Percentiles rank a stretch among this genome's conserved stretches.
phyloP scores from a whole-genome alignment of 2,797 vertebrate genomes.

The Xerus rutilus region DNA sequence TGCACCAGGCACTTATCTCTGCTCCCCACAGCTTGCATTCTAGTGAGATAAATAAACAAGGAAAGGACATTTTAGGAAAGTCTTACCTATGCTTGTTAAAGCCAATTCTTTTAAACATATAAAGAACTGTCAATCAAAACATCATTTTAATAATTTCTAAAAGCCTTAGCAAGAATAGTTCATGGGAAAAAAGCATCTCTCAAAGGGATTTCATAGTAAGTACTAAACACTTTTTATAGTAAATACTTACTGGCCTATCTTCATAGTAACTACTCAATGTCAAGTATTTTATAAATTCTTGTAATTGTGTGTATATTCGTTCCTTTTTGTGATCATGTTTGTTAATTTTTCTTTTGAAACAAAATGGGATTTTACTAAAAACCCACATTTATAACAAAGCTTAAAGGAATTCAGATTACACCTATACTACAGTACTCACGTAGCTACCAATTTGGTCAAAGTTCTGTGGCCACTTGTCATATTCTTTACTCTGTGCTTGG shows the following conservation, averaged over 20 bases:
- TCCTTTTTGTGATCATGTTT: not conserved
- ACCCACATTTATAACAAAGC: not conserved
- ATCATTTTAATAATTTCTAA: not conserved
- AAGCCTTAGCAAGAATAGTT: not conserved
- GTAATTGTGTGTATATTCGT: not conserved
- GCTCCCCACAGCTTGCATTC: not conserved
- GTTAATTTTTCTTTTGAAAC: not conserved
- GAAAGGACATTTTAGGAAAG: not conserved
- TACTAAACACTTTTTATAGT: too few species aligned
- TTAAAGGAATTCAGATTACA: not conserved
- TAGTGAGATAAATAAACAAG: not conserved
- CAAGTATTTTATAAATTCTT: conserved; percentile 37
- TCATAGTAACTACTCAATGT: not conserved
- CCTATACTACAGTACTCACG: not conserved
- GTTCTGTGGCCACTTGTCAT: not conserved
- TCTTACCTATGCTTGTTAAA: not conserved
- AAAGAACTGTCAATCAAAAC: not conserved
- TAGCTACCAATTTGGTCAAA: not conserved
- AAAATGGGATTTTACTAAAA: not conserved
- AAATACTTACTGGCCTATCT: not conserved
- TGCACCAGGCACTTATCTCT: accelerated
- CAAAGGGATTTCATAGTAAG: not conserved
- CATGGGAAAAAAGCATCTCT: not conserved
- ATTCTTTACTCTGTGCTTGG: not conserved
- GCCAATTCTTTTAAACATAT: not conserved